Evolutionary conservation across 2,888 invertebrate species (phyloP).

Genomic region (Rhogogaster chlorosoma): DNA sequence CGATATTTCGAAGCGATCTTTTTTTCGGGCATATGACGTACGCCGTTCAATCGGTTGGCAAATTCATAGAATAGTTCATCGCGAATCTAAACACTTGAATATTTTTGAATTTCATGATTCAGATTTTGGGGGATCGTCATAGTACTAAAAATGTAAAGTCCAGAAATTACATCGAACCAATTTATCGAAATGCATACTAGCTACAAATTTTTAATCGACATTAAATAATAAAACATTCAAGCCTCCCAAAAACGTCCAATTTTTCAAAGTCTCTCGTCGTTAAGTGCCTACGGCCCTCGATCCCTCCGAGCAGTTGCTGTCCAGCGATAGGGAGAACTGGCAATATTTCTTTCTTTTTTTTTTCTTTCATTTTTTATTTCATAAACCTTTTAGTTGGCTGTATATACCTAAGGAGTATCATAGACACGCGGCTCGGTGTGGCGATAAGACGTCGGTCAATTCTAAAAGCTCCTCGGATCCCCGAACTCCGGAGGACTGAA

Average conservation of each 20-base stretch:
- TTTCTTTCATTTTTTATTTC: not conserved
- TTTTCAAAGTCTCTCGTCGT: not conserved
- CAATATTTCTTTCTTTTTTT: not conserved
- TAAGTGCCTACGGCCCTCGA: not conserved
- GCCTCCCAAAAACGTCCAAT: not conserved
- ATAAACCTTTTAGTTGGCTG: not conserved
- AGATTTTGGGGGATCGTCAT: too few species aligned
- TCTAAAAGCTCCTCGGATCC: not conserved
- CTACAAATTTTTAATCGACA: too few species aligned
- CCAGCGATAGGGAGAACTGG: not conserved
- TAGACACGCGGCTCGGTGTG: not conserved
- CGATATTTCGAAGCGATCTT: too few species aligned
- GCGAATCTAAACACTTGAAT: too few species aligned
- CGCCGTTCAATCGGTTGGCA: too few species aligned
- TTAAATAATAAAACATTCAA: not conserved
- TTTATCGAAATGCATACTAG: too few species aligned
- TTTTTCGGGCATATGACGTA: too few species aligned
- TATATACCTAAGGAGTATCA: not conserved
- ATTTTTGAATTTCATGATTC: too few species aligned
- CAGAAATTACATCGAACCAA: too few species aligned
- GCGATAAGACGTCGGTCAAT: conserved; percentile 8
- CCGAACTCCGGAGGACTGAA: not conserved
- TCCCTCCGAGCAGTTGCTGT: not conserved
- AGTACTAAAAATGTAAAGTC: too few species aligned
- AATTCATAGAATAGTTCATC: too few species aligned